Evolutionary conservation across 2,797 vertebrate genomes (phyloP).

Genomic region (Gobio occitaniae): DNA sequence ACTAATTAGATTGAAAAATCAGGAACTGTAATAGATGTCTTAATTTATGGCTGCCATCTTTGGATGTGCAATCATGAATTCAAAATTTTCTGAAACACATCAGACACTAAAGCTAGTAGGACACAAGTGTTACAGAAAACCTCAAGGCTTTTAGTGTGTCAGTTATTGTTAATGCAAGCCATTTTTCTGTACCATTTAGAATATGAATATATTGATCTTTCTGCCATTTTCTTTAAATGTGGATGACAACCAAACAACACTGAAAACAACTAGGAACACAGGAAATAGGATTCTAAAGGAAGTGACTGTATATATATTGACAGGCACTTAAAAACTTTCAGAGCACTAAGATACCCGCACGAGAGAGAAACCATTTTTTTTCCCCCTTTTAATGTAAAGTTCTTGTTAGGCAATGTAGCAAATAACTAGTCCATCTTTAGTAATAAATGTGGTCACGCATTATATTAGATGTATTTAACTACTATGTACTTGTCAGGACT

Average conservation of each 20-base stretch:
- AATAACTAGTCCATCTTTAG: neutral
- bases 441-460: neutral
- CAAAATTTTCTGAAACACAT: neutral
- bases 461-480: neutral
- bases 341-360: neutral
- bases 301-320: neutral
- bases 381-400: neutral
- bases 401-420: neutral
- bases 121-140: neutral
- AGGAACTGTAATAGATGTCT: neutral
- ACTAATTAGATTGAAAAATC: neutral
- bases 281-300: neutral
- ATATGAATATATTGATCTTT: neutral
- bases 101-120: neutral
- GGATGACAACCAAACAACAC: neutral
- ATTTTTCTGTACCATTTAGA: slow-evolving; percentile 9
- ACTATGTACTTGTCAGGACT: neutral
- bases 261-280: neutral
- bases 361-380: neutral
- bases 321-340: neutral
- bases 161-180: neutral
- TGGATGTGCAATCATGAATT: neutral
- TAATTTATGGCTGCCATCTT: neutral
- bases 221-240: slow-evolving; percentile 2
- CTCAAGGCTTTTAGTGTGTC: neutral